These are phyloP conservation scores for Chelonus formosanus DNA, from an alignment of 2,888 invertebrate species.

Conservation along the genomic window DNA sequence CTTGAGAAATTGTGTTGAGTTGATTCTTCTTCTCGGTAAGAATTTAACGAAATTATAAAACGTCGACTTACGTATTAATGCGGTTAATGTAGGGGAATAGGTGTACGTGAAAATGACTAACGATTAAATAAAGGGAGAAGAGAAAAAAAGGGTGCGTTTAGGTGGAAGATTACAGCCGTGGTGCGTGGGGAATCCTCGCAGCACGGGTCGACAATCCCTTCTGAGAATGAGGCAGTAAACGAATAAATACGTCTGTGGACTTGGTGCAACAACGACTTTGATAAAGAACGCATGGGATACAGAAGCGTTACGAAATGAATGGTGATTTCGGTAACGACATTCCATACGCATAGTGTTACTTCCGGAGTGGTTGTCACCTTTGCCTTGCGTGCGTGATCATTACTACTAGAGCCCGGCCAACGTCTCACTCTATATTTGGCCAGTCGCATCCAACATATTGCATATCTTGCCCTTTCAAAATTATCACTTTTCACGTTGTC, in stretches of 20 bases:
- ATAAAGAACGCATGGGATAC: constrained; percentile 68
- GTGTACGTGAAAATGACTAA: constrained; percentile 22
- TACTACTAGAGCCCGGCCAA: constrained; percentile 54
- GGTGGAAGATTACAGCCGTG: constrained; percentile 15
- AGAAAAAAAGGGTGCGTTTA: constrained; percentile 23
- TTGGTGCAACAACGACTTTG: constrained; percentile 46
- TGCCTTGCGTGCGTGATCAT: constrained; percentile 51
- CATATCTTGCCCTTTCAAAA: constrained; percentile 54
- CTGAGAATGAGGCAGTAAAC: constrained; percentile 54
- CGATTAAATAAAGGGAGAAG: constrained; percentile 17
- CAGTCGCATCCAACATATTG: constrained; percentile 64
- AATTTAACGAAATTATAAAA: constrained; percentile 36
- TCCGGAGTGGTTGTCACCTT: constrained; percentile 54
- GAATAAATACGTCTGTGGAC: constrained; percentile 38
- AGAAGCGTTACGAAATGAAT: constrained; percentile 59
- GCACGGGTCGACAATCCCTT: constrained; percentile 38
- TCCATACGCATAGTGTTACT: constrained; percentile 53
- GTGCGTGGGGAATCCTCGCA: constrained; percentile 24
- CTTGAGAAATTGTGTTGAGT: constrained; percentile 73
- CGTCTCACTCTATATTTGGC: constrained; percentile 64
- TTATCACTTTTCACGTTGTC: constrained; percentile 44
- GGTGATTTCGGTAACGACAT: constrained; percentile 55
- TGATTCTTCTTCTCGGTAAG: constrained; percentile 72
- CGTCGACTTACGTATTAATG: constrained; percentile 9
- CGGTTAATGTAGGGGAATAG: constrained; percentile 15